Evolutionary conservation across 2,888 invertebrate species (phyloP), one percentile per base, ranked within the genome.

Genomic region (Chalcis sispes): DNA sequence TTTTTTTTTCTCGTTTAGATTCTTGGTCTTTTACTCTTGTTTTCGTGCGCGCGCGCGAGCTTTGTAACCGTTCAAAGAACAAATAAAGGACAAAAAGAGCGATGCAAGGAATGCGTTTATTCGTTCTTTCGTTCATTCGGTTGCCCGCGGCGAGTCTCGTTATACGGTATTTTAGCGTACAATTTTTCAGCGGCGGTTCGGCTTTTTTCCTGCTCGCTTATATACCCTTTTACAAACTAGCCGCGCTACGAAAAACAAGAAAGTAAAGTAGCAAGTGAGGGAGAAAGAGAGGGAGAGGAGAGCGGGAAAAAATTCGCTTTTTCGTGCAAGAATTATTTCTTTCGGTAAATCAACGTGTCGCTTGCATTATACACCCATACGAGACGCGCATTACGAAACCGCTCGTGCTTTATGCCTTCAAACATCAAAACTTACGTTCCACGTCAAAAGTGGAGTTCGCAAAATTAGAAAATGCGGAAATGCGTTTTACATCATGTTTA

Each of bases 341-440:
- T 73, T 59, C 70, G 61, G 65, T 73, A 65, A 73, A 73, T 77
- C 77, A 66, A 70, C 59, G 32, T 73, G 73, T 66, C 70, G 42
- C 70, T 29, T 23, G 54, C 48, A 25, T 61, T 67, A 56, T 62
- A 36, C 32, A 48, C 18, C 25, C 62, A 32, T 13, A 29, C 10
- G 10, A 46, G 20, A 42, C 15, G 61, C 10, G 29, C 15, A n/a
- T 29, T 20, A 1, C n/a, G 32, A 58, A 56, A 8, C 32, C 48
- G 32, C 18, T 15, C 18, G 62, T 2, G 54, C n/a, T 59, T 36
- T 72, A 56, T 54, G 23, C 13, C 20, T 29, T 50, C 46, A 46
- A 62, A 67, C 42, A 29, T 66, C 61, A 52, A 61, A 61, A 54
- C 50, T 29, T 40, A 52, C 25, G n/a, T n/a, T n/a, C n/a, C n/a